Evolutionary conservation across 2,797 vertebrate genomes (phyloP).

Genomic region (Sebastes cheni): DNA sequence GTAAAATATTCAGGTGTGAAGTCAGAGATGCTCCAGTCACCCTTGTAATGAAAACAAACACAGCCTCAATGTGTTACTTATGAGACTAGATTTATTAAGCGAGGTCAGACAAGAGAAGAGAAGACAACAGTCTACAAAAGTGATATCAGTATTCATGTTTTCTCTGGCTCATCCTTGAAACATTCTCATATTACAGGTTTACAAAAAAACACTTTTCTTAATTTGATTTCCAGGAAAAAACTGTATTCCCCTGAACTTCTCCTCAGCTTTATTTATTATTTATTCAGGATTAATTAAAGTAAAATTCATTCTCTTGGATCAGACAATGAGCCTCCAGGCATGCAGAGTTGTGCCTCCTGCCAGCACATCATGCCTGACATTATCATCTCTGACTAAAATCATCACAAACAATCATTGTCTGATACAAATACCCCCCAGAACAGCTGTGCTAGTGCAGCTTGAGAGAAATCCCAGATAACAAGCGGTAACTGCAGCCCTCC

Average conservation of each 20-base stretch:
- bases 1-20: slow-evolving; percentile 27
- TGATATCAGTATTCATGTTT: slow-evolving; percentile 54
- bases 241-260: not conserved
- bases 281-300: not conserved
- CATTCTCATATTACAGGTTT: slow-evolving; percentile 26
- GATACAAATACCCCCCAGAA: not conserved
- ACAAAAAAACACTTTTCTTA: slow-evolving; percentile 12
- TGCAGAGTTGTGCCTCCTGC: not conserved
- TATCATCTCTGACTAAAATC: not conserved
- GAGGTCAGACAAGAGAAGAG: slow-evolving; percentile 43
- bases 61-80: slow-evolving; percentile 49
- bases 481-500: not conserved
- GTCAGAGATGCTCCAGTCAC: slow-evolving; percentile 37
- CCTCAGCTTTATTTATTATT: not conserved
- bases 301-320: not conserved
- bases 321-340: not conserved
- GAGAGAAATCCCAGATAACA: not conserved
- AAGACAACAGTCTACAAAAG: slow-evolving; percentile 27
- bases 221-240: slow-evolving; percentile 9
- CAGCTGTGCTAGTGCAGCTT: not conserved
- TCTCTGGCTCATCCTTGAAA: slow-evolving; percentile 27
- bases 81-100: slow-evolving; percentile 45
- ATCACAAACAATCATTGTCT: not conserved
- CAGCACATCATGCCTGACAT: not conserved
- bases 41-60: slow-evolving; percentile 67